phyloP scores from a whole-genome alignment of 2,113 vertebrate genomes.

The Oreochromis tanganicae region DNA sequence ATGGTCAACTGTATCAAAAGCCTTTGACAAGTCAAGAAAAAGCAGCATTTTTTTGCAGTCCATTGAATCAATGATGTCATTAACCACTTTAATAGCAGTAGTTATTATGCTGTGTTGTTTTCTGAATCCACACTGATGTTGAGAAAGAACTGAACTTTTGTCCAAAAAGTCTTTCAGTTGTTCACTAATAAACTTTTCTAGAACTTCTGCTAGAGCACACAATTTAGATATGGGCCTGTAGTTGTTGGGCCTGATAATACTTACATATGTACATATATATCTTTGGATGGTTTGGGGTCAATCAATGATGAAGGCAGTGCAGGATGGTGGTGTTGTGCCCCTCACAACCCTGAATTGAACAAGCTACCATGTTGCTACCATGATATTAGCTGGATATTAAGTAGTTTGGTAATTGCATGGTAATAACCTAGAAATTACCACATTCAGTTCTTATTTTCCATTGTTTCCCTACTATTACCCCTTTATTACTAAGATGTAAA shows the following conservation, averaged over 20 bases:
- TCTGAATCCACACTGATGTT: neutral
- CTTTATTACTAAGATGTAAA: neutral
- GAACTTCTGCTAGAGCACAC: accelerated
- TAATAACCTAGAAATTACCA: neutral
- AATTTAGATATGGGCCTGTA: neutral
- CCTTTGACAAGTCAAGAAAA: neutral
- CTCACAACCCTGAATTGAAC: neutral
- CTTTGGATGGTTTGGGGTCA: neutral
- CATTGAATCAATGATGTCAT: neutral
- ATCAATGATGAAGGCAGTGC: neutral
- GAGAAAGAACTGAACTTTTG: neutral
- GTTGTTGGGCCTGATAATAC: neutral
- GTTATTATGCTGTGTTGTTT: neutral
- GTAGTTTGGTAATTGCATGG: neutral
- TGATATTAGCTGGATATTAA: neutral
- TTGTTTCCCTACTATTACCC: neutral
- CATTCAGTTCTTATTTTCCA: neutral
- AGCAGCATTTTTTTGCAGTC: neutral
- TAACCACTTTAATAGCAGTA: neutral
- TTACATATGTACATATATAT: neutral
- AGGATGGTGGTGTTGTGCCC: neutral
- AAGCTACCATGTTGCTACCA: neutral
- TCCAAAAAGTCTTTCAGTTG: neutral
- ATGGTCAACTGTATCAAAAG: accelerated
- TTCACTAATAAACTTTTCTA: neutral